These are phyloP conservation scores for Oedothorax gibbosus DNA, from an alignment of 1,140 invertebrate species.

Conservation along the genomic window DNA sequence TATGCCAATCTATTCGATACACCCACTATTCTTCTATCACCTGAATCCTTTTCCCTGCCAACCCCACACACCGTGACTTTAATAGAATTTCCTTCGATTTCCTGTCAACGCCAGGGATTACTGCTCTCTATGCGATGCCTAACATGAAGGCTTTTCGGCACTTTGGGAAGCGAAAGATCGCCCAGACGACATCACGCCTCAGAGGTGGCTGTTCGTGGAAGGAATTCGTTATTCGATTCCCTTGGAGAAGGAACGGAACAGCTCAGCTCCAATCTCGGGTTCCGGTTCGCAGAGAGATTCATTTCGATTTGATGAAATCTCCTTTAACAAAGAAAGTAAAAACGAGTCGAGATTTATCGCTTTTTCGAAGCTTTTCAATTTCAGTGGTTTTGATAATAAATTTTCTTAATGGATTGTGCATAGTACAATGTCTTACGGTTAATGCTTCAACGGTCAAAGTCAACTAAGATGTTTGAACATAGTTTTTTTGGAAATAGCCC, in stretches of 20 bases:
- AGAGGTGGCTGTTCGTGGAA: background rate
- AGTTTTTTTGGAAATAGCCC: no score
- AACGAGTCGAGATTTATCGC: no score
- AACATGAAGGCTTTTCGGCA: background rate
- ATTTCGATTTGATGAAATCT: no score
- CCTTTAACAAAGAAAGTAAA: no score
- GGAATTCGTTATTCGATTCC: conserved; percentile 1
- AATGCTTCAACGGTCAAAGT: no score
- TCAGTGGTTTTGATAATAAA: no score
- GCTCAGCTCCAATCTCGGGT: no score
- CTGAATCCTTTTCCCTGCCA: conserved; percentile 2
- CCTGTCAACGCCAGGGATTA: conserved; percentile 17
- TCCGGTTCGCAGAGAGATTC: no score
- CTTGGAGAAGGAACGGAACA: background rate
- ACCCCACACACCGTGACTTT: conserved; percentile 7
- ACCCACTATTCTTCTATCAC: background rate
- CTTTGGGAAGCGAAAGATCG: background rate
- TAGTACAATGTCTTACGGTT: no score
- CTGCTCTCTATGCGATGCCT: background rate
- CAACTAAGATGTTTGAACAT: no score
- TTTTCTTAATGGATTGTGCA: no score
- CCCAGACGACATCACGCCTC: background rate
- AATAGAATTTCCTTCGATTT: conserved; percentile 43
- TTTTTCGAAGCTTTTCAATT: no score
- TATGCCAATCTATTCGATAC: background rate